Percentiles rank a stretch among this genome's conserved stretches.
These are phyloP conservation scores for Macropodus opercularis DNA, from an alignment of 2,797 vertebrate genomes.

Conservation along the genomic window DNA sequence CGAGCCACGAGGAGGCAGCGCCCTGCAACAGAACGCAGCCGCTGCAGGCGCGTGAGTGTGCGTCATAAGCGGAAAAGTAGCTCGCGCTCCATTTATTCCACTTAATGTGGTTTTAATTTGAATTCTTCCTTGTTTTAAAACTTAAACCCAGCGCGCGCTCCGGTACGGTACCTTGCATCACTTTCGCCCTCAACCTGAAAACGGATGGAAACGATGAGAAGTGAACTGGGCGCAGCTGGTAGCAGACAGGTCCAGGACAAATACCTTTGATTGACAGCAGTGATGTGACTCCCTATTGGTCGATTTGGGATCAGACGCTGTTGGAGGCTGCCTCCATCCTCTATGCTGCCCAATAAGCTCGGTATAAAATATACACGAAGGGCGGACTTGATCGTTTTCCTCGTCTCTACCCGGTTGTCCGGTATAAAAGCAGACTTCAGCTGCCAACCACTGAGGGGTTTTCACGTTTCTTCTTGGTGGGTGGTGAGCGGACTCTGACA, in stretches of 20 bases:
- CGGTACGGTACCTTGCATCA: neutral
- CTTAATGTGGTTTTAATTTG: too few species aligned
- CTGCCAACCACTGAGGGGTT: constrained; percentile 11
- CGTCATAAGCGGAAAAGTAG: too few species aligned
- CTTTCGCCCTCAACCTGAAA: constrained; percentile 8
- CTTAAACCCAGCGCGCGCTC: neutral
- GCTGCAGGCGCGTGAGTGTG: fast-evolving
- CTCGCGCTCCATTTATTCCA: fast-evolving
- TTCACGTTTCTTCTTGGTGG: constrained; percentile 56
- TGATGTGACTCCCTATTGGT: constrained; percentile 48
- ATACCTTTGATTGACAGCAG: constrained; percentile 36
- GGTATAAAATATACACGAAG: neutral
- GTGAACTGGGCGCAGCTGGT: constrained; percentile 21
- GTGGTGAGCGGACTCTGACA: constrained; percentile 30
- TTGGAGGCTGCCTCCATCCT: constrained; percentile 19
- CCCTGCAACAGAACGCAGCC: neutral
- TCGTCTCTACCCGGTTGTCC: constrained; percentile 31
- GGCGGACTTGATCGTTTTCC: neutral
- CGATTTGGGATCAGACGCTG: constrained; percentile 61
- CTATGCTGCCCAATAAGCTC: constrained; percentile 33
- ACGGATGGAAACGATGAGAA: neutral
- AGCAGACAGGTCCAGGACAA: constrained; percentile 18
- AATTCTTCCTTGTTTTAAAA: too few species aligned
- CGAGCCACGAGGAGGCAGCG: constrained; percentile 56
- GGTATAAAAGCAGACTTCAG: constrained; percentile 58